These are phyloP conservation scores for Lepus timidus DNA, from an alignment of 2,113 vertebrate genomes.

Conservation along the genomic window DNA sequence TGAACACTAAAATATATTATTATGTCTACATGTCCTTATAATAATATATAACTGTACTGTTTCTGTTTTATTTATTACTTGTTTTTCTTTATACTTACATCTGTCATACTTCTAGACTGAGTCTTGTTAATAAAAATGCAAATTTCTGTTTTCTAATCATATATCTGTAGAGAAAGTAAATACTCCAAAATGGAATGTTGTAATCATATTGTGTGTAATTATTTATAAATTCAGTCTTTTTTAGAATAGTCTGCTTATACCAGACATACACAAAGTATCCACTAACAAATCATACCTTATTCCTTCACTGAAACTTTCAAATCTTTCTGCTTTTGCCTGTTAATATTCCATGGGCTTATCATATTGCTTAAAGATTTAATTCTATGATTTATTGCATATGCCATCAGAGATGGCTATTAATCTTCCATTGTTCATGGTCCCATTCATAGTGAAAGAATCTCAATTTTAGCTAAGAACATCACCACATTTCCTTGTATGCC, in stretches of 20 bases:
- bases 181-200: not conserved
- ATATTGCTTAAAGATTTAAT: not conserved
- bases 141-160: not conserved
- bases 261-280: not conserved
- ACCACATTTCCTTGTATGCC: not conserved
- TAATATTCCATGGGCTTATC: not conserved
- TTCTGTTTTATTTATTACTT: not conserved
- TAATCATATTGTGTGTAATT: not conserved
- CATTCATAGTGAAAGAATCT: not conserved
- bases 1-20: not conserved
- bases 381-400: not conserved
- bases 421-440: not conserved
- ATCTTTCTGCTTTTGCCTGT: not conserved
- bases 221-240: not conserved
- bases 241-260: not conserved
- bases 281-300: not conserved
- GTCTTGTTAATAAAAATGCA: not conserved
- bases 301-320: not conserved
- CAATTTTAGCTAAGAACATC: not conserved
- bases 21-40: not conserved
- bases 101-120: not conserved
- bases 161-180: not conserved
- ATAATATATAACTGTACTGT: not conserved
- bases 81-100: not conserved
- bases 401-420: not conserved